phyloP scores from a whole-genome alignment of 2,888 invertebrate species.

The Eupithecia pulchellata region DNA sequence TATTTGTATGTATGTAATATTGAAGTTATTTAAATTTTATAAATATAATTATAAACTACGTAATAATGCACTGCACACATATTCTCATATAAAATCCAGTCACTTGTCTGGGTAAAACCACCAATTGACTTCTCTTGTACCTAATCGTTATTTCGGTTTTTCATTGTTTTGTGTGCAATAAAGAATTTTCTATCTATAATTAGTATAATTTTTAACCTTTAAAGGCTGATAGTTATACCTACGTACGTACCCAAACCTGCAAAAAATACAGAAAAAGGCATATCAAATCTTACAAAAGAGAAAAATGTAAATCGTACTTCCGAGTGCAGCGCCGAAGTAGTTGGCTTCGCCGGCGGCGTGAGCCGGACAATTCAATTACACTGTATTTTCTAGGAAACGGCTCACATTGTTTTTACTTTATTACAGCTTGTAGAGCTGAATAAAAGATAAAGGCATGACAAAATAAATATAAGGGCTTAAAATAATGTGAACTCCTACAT shows the following conservation, averaged over 20 bases:
- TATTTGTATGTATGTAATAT: no score
- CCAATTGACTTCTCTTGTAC: no score
- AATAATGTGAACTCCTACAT: background rate
- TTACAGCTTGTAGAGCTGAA: slow-evolving; percentile 17
- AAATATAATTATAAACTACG: no score
- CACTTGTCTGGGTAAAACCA: no score
- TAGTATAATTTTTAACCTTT: background rate
- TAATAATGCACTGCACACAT: no score
- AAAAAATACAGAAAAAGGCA: background rate
- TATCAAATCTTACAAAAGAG: slow-evolving; percentile 2
- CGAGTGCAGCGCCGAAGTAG: slow-evolving; percentile 27
- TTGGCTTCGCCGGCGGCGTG: slow-evolving; percentile 48
- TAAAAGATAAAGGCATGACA: background rate
- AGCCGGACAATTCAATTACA: slow-evolving; percentile 56
- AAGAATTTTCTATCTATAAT: no score
- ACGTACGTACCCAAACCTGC: background rate
- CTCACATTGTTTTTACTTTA: slow-evolving; percentile 48
- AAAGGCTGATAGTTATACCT: no score
- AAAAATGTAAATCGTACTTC: slow-evolving; percentile 4
- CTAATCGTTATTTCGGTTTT: no score
- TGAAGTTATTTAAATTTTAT: no score
- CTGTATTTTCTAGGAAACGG: slow-evolving; percentile 47
- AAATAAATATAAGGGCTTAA: background rate
- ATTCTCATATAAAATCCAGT: no score
- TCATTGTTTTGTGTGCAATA: no score